These are phyloP conservation scores for Phanerotoma sp. DNA, from an alignment of 2,888 invertebrate genomes.

Conservation along the genomic window DNA sequence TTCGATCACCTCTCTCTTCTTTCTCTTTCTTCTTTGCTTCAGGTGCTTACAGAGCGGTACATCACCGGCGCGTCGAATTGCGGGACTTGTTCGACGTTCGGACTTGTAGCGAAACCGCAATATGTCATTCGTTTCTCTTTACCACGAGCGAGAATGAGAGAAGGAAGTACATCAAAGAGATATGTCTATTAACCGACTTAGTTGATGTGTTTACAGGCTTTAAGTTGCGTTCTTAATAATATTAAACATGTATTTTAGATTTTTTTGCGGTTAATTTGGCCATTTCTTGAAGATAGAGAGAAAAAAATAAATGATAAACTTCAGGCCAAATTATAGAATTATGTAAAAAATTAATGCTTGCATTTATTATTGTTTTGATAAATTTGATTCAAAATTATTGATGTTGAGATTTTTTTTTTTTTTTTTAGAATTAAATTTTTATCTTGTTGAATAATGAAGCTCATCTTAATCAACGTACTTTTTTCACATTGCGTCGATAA, in stretches of 20 bases:
- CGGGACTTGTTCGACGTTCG: conserved; percentile 27
- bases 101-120: conserved; percentile 21
- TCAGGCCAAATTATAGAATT: no score
- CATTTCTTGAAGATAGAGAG: no score
- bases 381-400: no score
- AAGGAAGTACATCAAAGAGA: conserved; percentile 24
- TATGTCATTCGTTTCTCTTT: conserved; percentile 25
- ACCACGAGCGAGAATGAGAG: background rate
- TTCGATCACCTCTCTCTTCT: conserved; percentile 7
- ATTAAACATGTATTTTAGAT: conserved; percentile 2
- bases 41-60: conserved; percentile 24
- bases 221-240: conserved; percentile 24
- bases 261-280: no score
- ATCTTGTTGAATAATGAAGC: no score
- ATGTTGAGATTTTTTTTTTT: no score
- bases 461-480: no score
- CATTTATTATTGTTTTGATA: no score
- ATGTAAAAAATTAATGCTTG: no score
- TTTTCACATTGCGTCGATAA: conserved; percentile 31
- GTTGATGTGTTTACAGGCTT: conserved; percentile 32
- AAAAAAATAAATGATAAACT: no score
- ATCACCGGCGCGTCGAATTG: conserved; percentile 30
- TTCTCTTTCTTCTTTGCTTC: conserved; percentile 2
- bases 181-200: conserved; percentile 34
- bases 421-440: no score